phyloP scores from a whole-genome alignment of 2,797 vertebrate species.

The Periophthalmus magnuspinnatus region DNA sequence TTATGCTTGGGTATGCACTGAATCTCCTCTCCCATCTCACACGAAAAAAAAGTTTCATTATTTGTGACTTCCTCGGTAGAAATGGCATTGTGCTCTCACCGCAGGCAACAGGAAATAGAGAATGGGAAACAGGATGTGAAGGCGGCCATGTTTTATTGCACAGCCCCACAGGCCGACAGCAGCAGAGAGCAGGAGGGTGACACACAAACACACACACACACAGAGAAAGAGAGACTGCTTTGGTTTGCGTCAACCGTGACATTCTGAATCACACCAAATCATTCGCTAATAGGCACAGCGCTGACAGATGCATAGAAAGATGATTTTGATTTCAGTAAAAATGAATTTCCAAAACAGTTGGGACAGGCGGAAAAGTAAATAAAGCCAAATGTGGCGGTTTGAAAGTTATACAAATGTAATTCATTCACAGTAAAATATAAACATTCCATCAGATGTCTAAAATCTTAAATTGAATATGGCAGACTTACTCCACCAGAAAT shows the following conservation, averaged over 20 bases:
- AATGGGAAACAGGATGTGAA: slow-evolving; percentile 60
- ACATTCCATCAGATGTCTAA: background rate
- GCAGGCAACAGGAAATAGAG: slow-evolving; percentile 53
- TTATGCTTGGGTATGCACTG: slow-evolving; percentile 26
- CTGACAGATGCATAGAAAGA: background rate
- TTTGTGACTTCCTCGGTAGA: slow-evolving; percentile 34
- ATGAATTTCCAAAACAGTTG: background rate
- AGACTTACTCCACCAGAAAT: too few species aligned
- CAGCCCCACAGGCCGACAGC: slow-evolving; percentile 30
- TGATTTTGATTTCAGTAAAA: background rate
- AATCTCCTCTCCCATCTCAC: slow-evolving; percentile 29
- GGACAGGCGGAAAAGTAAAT: background rate
- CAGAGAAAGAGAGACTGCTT: background rate
- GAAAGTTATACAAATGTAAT: background rate
- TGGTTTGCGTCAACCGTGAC: background rate
- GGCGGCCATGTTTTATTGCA: slow-evolving; percentile 45
- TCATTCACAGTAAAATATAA: background rate
- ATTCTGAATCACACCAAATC: slow-evolving; percentile 9
- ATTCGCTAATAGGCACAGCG: background rate
- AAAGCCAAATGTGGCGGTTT: background rate
- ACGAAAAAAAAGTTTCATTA: background rate
- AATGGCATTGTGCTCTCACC: slow-evolving; percentile 29
- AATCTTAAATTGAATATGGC: too few species aligned
- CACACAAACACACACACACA: background rate
- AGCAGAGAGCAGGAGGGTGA: slow-evolving; percentile 35